Evolutionary conservation across 2,113 vertebrate genomes (phyloP).

Genomic region (Seriola quinqueradiata): DNA sequence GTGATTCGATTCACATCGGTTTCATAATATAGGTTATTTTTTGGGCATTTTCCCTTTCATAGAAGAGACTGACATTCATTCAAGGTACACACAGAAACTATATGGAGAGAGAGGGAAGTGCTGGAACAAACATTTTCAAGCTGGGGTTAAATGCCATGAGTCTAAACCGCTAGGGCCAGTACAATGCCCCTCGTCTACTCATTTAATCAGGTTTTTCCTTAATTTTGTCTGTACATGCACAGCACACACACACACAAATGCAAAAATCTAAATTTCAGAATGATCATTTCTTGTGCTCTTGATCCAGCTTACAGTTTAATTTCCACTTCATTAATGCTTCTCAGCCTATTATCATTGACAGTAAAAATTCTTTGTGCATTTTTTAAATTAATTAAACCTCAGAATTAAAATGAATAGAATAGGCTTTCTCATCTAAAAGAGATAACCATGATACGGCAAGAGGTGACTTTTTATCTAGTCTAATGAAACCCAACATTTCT

Average conservation of each 20-base stretch:
- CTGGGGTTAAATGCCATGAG: not conserved
- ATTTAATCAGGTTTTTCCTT: no score
- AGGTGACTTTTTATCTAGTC: slow-evolving; percentile 28
- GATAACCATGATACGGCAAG: slow-evolving; percentile 6
- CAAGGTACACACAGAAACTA: not conserved
- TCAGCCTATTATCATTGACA: not conserved
- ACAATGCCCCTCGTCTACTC: no score
- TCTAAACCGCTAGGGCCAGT: not conserved
- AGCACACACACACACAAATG: not conserved
- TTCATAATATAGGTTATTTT: not conserved
- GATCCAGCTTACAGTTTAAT: not conserved
- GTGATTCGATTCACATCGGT: no score
- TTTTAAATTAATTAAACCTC: slow-evolving; percentile 6
- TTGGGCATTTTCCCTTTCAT: not conserved
- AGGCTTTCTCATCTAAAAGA: slow-evolving; percentile 21
- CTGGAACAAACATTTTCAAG: not conserved
- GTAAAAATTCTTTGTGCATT: not conserved
- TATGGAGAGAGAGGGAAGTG: not conserved
- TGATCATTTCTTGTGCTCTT: not conserved
- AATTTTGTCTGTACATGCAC: no score
- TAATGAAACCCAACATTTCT: slow-evolving; percentile 36
- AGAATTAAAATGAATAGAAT: slow-evolving; percentile 13
- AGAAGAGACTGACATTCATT: not conserved
- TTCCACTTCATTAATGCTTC: not conserved
- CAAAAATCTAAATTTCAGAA: slow-evolving; percentile 14